Percentiles rank a stretch among this genome's conserved stretches.
Conservation (phyloP, 2,113 vertebrate species). For the Sula dactylatra region DNA sequence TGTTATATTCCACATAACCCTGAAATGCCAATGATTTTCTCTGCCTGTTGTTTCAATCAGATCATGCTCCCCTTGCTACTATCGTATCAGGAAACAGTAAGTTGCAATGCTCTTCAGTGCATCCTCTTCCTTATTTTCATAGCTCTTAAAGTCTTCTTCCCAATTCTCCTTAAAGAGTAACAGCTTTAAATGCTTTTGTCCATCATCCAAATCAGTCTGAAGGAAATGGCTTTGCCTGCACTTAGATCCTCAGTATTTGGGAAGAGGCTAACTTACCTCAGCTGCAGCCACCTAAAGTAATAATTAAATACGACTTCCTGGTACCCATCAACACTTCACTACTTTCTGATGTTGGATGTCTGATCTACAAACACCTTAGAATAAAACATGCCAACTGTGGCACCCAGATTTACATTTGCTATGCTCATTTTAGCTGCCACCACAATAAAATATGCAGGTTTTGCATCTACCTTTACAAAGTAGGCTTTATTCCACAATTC, state of each 20-base stretch:
- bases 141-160: neutral
- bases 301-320: neutral
- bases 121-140: neutral
- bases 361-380: neutral
- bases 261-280: neutral
- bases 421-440: neutral
- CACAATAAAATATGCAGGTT: neutral
- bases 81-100: neutral
- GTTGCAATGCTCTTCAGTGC: neutral
- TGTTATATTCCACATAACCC: neutral
- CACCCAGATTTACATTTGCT: neutral
- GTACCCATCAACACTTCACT: neutral
- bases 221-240: neutral
- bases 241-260: neutral
- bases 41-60: neutral
- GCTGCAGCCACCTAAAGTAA: neutral
- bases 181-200: neutral
- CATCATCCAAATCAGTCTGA: neutral
- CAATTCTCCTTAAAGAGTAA: neutral
- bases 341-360: neutral
- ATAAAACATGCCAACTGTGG: neutral
- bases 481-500: neutral
- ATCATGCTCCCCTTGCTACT: neutral
- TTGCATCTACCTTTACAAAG: neutral
- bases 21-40: neutral